These are phyloP conservation scores for cat (Felis catus) DNA, from an alignment of 2,113 vertebrate genomes.

Conservation along the genomic window DNA sequence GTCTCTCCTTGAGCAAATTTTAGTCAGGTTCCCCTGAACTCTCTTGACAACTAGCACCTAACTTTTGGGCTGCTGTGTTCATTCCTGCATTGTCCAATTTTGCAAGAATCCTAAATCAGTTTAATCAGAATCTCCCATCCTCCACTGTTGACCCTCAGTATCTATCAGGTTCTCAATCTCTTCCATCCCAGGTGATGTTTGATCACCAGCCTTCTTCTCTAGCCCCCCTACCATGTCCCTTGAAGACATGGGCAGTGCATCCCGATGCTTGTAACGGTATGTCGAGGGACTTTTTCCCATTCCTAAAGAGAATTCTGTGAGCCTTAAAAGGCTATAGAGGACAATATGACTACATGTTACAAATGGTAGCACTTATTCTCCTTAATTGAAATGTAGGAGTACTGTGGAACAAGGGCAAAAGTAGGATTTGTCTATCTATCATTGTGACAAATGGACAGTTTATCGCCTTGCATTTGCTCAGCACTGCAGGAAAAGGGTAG, in stretches of 20 bases:
- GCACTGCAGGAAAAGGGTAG: constrained; percentile 76
- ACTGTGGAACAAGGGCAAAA: constrained; percentile 65
- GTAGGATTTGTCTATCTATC: constrained; percentile 75
- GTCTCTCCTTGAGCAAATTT: neutral
- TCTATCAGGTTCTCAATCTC: neutral
- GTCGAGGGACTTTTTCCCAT: neutral
- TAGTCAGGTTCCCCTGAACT: neutral
- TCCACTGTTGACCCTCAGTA: neutral
- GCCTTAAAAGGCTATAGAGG: neutral
- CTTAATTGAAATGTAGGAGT: constrained; percentile 73
- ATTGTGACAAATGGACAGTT: constrained; percentile 77
- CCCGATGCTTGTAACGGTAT: neutral
- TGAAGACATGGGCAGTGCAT: neutral
- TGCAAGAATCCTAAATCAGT: neutral
- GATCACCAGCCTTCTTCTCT: neutral
- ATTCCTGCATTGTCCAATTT: neutral
- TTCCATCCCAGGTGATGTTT: neutral
- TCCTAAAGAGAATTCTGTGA: neutral
- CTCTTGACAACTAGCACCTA: neutral
- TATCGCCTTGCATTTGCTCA: constrained; percentile 74
- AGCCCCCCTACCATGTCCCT: neutral
- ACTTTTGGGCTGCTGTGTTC: neutral
- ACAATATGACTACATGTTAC: constrained; percentile 53
- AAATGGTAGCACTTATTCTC: constrained; percentile 73
- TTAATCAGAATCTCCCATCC: neutral